These are phyloP conservation scores for Acrocephalus arundinaceus DNA, from an alignment of 2,113 vertebrate species.

Conservation along the genomic window DNA sequence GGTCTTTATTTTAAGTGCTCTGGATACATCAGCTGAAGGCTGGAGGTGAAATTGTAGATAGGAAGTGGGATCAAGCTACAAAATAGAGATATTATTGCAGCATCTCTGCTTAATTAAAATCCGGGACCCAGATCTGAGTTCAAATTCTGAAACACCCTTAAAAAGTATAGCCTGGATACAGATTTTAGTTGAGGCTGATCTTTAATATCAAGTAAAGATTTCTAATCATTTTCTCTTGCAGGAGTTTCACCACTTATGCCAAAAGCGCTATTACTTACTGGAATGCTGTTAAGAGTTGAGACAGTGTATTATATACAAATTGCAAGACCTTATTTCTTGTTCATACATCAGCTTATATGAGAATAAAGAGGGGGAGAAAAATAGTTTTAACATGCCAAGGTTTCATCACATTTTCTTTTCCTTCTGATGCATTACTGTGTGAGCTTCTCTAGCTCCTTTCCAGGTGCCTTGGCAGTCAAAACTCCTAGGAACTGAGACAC, in stretches of 20 bases:
- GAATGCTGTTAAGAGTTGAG: background rate
- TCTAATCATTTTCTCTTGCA: background rate
- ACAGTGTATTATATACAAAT: conserved; percentile 20
- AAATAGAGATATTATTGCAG: background rate
- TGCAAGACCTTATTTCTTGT: conserved; percentile 15
- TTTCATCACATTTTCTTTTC: conserved; percentile 27
- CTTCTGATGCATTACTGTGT: background rate
- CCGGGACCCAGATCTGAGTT: background rate
- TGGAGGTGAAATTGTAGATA: background rate
- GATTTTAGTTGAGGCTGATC: background rate
- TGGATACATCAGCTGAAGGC: background rate
- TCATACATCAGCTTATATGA: conserved; percentile 26
- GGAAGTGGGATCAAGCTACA: background rate
- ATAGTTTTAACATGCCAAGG: background rate
- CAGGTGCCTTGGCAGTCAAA: conserved; percentile 14
- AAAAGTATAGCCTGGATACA: background rate
- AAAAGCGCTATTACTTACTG: background rate
- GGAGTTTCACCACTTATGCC: background rate
- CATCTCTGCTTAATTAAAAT: background rate
- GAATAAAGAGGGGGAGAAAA: background rate
- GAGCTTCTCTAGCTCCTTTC: background rate
- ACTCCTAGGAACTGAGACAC: background rate
- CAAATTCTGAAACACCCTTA: background rate
- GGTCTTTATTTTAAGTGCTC: background rate
- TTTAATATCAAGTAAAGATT: background rate